These are phyloP conservation scores for Cacatua alba DNA, from an alignment of 2,113 vertebrate species.

Conservation along the genomic window DNA sequence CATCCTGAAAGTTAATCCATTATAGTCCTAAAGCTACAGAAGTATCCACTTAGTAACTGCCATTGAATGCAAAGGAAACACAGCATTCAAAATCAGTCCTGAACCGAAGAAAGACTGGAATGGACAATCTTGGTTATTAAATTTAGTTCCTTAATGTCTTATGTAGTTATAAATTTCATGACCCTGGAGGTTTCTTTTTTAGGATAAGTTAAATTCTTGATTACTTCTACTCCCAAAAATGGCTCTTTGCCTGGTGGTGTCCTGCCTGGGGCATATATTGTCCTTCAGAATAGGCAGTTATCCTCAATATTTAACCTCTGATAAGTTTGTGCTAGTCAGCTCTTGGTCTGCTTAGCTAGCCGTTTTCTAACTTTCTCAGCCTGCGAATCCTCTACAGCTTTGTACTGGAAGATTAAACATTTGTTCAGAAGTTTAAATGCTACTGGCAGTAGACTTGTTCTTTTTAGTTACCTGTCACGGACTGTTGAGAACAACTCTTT, in stretches of 20 bases:
- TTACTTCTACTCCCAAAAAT: not conserved
- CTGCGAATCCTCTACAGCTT: not conserved
- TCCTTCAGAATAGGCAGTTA: not conserved
- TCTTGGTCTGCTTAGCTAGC: not conserved
- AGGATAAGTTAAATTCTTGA: not conserved
- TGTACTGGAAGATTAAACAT: not conserved
- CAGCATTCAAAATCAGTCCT: not conserved
- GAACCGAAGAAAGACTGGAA: not conserved
- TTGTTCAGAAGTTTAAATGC: not conserved
- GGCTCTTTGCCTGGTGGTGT: not conserved
- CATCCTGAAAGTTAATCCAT: not conserved
- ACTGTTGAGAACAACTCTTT: not conserved
- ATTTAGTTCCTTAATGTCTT: not conserved
- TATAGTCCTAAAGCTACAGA: not conserved
- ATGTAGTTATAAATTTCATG: not conserved
- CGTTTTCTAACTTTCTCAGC: not conserved
- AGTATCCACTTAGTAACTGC: not conserved
- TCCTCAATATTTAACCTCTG: fast-evolving
- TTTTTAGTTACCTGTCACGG: not conserved
- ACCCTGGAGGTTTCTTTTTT: not conserved
- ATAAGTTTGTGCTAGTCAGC: not conserved
- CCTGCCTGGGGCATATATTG: too few relatives aligned
- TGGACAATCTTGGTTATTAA: not conserved
- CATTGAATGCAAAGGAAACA: not conserved
- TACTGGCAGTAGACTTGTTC: not conserved